These are phyloP conservation scores for Ypsolopha sequella DNA, from an alignment of 2,888 invertebrate genomes.

Conservation along the genomic window DNA sequence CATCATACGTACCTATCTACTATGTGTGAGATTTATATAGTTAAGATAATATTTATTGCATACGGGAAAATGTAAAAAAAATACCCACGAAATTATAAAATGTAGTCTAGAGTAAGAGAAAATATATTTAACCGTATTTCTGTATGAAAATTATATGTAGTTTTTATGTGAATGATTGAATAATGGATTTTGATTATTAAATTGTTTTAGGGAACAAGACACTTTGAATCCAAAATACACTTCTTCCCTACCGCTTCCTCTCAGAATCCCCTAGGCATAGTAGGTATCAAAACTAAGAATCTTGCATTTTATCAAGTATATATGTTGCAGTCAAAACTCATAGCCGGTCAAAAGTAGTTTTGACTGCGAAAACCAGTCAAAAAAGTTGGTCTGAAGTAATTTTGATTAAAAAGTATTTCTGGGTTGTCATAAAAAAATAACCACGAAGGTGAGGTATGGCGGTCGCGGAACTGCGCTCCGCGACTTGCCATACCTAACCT, in stretches of 20 bases:
- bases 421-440: no score
- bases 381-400: no score
- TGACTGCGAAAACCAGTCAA: no score
- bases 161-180: conserved; percentile 67
- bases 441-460: no score
- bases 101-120: conserved; percentile 64
- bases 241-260: background rate
- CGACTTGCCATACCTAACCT: no score
- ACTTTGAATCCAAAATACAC: conserved; percentile 8
- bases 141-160: conserved; percentile 71
- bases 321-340: no score
- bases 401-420: no score
- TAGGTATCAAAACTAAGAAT: no score
- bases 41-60: conserved; percentile 51
- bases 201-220: conserved; percentile 56
- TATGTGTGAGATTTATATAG: conserved; percentile 31
- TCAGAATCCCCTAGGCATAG: background rate
- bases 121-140: conserved; percentile 71
- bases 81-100: conserved; percentile 53
- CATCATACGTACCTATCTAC: conserved; percentile 25
- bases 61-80: conserved; percentile 60
- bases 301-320: no score
- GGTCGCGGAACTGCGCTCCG: no score
- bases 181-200: conserved; percentile 64
- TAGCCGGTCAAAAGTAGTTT: no score